Evolutionary conservation across 2,888 invertebrate species (phyloP).

Genomic region (Amorpha juglandis): DNA sequence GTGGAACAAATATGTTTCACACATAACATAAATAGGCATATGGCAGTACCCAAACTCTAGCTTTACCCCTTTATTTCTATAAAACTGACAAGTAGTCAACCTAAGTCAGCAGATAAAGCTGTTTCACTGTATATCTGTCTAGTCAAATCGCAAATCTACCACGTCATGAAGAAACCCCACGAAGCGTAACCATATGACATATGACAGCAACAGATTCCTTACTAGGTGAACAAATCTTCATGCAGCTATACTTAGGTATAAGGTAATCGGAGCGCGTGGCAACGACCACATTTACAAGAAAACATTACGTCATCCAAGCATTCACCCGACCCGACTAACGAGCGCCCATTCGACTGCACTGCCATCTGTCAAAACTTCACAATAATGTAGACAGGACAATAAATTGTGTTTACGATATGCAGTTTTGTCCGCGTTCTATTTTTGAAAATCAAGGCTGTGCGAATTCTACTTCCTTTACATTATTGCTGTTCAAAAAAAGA

Average conservation of each 20-base stretch:
- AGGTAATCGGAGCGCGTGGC: constrained; percentile 37
- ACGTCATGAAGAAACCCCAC: not conserved
- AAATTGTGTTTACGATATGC: constrained; percentile 1
- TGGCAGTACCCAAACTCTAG: too few relatives aligned
- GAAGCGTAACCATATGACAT: not conserved
- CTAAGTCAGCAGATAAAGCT: not conserved
- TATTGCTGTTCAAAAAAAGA: not conserved
- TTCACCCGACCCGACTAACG: constrained; percentile 43
- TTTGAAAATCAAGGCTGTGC: not conserved
- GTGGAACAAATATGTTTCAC: too few relatives aligned
- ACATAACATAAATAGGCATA: too few relatives aligned
- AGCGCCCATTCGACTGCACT: constrained; percentile 28
- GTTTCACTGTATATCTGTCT: not conserved
- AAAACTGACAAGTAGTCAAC: too few relatives aligned
- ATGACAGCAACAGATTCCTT: constrained; percentile 20
- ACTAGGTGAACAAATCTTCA: not conserved
- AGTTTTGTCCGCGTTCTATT: not conserved
- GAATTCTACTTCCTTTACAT: not conserved
- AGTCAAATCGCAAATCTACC: not conserved
- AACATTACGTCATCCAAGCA: constrained; percentile 55
- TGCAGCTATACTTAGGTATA: constrained; percentile 3
- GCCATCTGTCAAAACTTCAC: constrained; percentile 35
- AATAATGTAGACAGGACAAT: not conserved
- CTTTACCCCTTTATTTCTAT: too few relatives aligned
- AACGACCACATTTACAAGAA: constrained; percentile 46